These are phyloP conservation scores for Pollenia griseotomentosa DNA, from an alignment of 2,888 invertebrate genomes.

Conservation along the genomic window DNA sequence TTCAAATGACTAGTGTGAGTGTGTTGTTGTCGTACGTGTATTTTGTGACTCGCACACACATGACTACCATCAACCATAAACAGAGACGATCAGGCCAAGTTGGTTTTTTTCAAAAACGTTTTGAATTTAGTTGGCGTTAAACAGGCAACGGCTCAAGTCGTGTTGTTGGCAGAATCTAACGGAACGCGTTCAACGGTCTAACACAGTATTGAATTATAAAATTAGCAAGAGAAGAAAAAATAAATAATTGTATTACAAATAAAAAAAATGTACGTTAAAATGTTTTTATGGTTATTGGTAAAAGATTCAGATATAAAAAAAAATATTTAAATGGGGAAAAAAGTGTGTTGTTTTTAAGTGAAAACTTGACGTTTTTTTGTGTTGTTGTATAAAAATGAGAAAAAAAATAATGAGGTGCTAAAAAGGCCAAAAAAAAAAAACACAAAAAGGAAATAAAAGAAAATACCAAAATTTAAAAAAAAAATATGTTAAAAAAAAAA, in stretches of 20 bases:
- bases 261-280: constrained; percentile 62
- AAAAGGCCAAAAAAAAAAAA: neutral
- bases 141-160: constrained; percentile 68
- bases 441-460: constrained; percentile 47
- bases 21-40: too few species aligned
- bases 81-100: constrained; percentile 9
- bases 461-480: constrained; percentile 12
- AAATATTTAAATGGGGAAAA: constrained; percentile 21
- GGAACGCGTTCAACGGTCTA: constrained; percentile 21
- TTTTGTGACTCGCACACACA: neutral
- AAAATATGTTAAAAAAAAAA: neutral
- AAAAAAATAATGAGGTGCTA: constrained; percentile 8
- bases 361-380: constrained; percentile 41
- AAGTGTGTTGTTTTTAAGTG: constrained; percentile 35
- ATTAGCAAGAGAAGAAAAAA: constrained; percentile 8
- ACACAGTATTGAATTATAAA: constrained; percentile 8
- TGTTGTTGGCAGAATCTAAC: constrained; percentile 45
- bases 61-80: constrained; percentile 1
- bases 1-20: constrained; percentile 49
- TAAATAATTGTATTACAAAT: constrained; percentile 28
- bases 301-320: neutral
- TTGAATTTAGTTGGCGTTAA: constrained; percentile 67
- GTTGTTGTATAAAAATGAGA: neutral
- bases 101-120: constrained; percentile 38
- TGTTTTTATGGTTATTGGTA: neutral